These are phyloP conservation scores for Cyanistes caeruleus DNA, from an alignment of 2,113 vertebrate genomes.

Conservation along the genomic window DNA sequence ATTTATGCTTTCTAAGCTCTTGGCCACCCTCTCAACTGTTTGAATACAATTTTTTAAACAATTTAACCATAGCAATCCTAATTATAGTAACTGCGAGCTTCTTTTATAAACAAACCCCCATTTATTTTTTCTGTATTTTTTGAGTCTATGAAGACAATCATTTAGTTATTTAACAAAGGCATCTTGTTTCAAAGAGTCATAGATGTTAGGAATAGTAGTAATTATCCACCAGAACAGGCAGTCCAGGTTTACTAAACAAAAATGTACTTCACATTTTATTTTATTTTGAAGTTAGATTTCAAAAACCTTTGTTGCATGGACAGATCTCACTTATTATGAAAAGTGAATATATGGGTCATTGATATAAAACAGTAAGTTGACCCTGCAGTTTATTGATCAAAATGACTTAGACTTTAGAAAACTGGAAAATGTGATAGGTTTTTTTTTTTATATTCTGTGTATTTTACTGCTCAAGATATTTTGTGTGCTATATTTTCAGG, in stretches of 20 bases:
- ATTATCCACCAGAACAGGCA: not conserved
- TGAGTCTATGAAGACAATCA: not conserved
- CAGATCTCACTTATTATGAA: slow-evolving; percentile 34
- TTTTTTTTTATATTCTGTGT: not conserved
- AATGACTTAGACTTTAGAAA: slow-evolving; percentile 38
- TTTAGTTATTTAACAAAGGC: not conserved
- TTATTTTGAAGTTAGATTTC: not conserved
- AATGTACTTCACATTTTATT: not conserved
- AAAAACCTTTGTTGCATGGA: not conserved
- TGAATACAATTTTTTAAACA: not conserved
- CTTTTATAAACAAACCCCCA: not conserved
- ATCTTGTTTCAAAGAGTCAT: not conserved
- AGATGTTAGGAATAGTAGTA: not conserved
- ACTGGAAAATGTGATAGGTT: not conserved
- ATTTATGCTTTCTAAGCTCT: fast-evolving
- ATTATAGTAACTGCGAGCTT: not conserved
- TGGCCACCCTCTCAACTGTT: not conserved
- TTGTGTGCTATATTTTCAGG: not conserved
- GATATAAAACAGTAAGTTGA: slow-evolving; percentile 49
- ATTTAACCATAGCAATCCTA: not conserved
- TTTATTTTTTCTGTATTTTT: not conserved
- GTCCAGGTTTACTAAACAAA: not conserved
- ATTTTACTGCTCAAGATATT: slow-evolving; percentile 17
- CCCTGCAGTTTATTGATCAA: slow-evolving; percentile 60
- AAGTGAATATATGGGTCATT: slow-evolving; percentile 19